These are phyloP conservation scores for Hyposoter dolosus DNA, from an alignment of 2,888 invertebrate genomes.

Conservation along the genomic window DNA sequence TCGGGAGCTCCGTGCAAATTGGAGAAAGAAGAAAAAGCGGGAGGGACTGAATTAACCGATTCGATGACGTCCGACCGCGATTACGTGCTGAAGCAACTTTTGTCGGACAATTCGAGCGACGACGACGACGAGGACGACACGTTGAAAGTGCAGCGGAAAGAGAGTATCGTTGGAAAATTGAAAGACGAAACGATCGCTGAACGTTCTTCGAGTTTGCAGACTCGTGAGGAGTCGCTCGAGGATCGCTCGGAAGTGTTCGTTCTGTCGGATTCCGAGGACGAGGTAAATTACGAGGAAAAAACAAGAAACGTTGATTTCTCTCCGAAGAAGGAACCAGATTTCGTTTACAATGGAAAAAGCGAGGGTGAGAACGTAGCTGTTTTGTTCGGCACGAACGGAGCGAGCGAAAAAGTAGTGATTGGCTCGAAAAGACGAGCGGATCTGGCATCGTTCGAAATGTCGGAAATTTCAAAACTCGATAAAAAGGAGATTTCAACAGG, in stretches of 20 bases:
- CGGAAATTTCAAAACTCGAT: not conserved
- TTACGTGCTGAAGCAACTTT: constrained; percentile 57
- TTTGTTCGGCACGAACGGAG: not conserved
- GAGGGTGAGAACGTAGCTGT: constrained; percentile 2
- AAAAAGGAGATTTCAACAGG: not conserved
- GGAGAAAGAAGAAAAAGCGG: not conserved
- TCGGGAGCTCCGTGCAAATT: not conserved
- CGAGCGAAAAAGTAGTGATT: not conserved
- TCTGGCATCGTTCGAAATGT: not conserved
- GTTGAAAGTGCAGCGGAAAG: not conserved
- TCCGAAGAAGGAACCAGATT: not conserved
- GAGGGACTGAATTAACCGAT: not conserved
- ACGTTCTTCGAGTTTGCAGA: constrained; percentile 7
- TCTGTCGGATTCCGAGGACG: constrained; percentile 10
- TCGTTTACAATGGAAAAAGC: not conserved
- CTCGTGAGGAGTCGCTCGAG: not conserved
- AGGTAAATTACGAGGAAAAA: not conserved
- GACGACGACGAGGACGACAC: not conserved
- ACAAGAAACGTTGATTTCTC: not conserved
- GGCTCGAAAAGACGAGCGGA: constrained; percentile 23
- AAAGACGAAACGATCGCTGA: constrained; percentile 1
- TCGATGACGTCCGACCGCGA: constrained; percentile 46
- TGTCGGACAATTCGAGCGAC: constrained; percentile 55
- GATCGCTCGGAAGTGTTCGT: constrained; percentile 13
- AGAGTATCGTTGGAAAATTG: not conserved